Percentiles rank a stretch among this genome's conserved stretches.
phyloP scores from a whole-genome alignment of 2,797 vertebrate species.

The Atherinosoma microstoma region DNA sequence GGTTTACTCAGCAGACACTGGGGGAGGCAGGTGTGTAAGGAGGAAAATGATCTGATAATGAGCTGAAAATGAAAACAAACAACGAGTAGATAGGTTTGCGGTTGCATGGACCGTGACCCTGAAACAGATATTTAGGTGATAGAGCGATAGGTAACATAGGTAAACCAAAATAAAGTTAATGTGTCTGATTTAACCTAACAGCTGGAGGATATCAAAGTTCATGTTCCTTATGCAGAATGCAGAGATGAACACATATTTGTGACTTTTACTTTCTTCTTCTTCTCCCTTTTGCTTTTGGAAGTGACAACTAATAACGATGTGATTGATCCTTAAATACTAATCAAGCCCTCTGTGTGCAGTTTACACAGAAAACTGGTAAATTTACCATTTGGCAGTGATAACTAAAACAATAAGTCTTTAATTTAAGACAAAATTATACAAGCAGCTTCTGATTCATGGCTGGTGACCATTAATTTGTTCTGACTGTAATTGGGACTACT shows the following conservation, averaged over 20 bases:
- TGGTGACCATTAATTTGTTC: neutral
- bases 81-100: neutral
- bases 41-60: conserved; percentile 7
- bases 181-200: too few species aligned
- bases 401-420: neutral
- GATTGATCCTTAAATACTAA: neutral
- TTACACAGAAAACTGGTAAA: neutral
- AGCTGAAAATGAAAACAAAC: conserved; percentile 2
- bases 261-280: too few species aligned
- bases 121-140: too few species aligned
- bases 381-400: neutral
- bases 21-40: conserved; percentile 12
- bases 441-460: neutral
- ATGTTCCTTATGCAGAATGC: too few species aligned
- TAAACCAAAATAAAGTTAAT: too few species aligned
- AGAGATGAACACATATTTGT: too few species aligned
- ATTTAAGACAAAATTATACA: neutral
- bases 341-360: neutral
- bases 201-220: too few species aligned
- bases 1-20: neutral
- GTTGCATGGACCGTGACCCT: too few species aligned
- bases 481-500: neutral
- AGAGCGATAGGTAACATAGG: too few species aligned
- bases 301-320: too few species aligned
- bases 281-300: too few species aligned